phyloP scores from a whole-genome alignment of 1,140 invertebrate species.

The Aethina tumida region DNA sequence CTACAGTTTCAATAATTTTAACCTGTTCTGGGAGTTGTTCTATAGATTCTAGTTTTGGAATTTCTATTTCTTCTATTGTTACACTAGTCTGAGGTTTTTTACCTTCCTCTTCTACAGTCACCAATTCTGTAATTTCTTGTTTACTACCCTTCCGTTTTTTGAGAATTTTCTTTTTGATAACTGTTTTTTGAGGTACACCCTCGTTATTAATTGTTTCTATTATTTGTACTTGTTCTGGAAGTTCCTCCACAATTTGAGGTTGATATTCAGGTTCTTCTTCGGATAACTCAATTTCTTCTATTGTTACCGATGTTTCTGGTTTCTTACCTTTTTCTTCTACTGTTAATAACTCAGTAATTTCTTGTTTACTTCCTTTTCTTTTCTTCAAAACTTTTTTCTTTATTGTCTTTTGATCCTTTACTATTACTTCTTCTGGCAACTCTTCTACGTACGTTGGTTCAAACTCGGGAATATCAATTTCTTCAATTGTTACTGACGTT shows the following conservation, averaged over 20 bases:
- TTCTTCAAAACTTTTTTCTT: conserved; percentile 20
- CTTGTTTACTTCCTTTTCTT: conserved; percentile 10
- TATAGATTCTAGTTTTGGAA: conserved; percentile 18
- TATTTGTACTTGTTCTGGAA: conserved; percentile 36
- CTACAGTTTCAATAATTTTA: conserved; percentile 24
- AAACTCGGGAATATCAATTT: conserved; percentile 7
- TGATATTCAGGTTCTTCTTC: too few relatives aligned
- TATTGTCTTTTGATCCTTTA: conserved; percentile 15
- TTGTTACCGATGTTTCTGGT: conserved; percentile 27
- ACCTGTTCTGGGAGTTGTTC: conserved; percentile 36
- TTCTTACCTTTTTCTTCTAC: conserved; percentile 24
- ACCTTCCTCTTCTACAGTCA: conserved; percentile 28
- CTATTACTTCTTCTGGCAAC: conserved; percentile 25
- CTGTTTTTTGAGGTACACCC: conserved; percentile 31
- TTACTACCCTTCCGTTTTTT: conserved; percentile 28
- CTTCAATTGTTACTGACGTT: conserved; percentile 32
- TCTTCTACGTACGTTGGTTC: conserved; percentile 26
- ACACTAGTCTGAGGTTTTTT: conserved; percentile 30
- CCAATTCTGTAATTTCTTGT: conserved; percentile 29
- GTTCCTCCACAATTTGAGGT: conserved; percentile 17
- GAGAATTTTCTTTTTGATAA: conserved; percentile 31
- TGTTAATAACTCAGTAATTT: conserved; percentile 13
- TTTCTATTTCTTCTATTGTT: conserved; percentile 26
- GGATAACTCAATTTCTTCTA: conserved; percentile 32
- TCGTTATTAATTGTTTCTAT: conserved; percentile 31